Evolutionary conservation across 2,113 vertebrate genomes (phyloP).

Genomic region (Myxocyprinus asiaticus): DNA sequence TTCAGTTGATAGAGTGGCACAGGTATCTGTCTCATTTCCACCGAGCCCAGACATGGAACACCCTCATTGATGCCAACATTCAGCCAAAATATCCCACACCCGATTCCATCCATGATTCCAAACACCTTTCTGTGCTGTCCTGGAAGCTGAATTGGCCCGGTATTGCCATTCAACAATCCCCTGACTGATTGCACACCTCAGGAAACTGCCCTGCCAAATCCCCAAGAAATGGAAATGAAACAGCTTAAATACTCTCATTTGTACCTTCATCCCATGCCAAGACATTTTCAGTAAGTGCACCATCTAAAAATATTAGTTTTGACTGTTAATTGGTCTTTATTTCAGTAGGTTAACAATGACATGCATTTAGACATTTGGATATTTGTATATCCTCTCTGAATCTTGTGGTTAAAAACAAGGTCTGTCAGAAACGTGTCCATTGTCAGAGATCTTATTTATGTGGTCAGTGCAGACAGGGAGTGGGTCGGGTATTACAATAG

Average conservation of each 20-base stretch:
- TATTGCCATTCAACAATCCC: not conserved
- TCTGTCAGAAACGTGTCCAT: not conserved
- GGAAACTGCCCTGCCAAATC: not conserved
- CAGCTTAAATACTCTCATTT: not conserved
- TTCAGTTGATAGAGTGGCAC: not conserved
- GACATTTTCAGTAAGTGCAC: not conserved
- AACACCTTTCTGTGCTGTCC: not conserved
- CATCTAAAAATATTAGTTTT: not conserved
- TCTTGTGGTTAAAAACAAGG: not conserved
- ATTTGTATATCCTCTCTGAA: too few relatives aligned
- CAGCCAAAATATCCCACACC: not conserved
- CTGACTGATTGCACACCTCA: not conserved
- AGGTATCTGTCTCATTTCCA: conserved; percentile 1
- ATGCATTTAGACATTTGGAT: not conserved
- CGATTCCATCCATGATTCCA: not conserved
- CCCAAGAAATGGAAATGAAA: not conserved
- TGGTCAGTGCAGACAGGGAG: conserved; percentile 4
- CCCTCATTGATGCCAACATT: not conserved
- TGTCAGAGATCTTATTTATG: not conserved
- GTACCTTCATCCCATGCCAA: not conserved
- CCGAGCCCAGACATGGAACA: conserved; percentile 3
- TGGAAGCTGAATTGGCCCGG: not conserved
- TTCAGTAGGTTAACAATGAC: not conserved
- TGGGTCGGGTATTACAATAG: conserved; percentile 16
- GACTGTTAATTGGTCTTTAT: not conserved